Percentiles rank a stretch among this genome's conserved stretches.
Conservation (phyloP, 2,888 invertebrate species). For the Esperia sulphurella region DNA sequence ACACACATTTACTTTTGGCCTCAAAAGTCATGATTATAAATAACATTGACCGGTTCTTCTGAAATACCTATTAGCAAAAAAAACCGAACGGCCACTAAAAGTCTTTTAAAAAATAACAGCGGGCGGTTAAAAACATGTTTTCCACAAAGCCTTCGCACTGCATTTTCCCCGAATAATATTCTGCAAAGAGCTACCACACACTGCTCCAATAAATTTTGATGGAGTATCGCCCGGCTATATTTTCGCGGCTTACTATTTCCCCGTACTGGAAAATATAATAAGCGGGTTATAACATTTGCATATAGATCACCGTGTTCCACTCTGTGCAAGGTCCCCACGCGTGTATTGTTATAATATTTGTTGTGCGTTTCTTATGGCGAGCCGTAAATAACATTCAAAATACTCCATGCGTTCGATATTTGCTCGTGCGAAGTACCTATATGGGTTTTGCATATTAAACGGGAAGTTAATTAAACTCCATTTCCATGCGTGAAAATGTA, state of each 20-base stretch:
- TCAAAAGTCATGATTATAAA: too few species aligned
- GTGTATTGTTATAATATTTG: background rate
- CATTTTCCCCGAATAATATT: conserved; percentile 12
- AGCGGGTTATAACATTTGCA: conserved; percentile 76
- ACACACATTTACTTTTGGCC: too few species aligned
- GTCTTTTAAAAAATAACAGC: background rate
- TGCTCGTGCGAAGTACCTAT: conserved; percentile 14
- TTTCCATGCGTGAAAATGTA: conserved; percentile 4
- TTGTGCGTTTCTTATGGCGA: conserved; percentile 45
- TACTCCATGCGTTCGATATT: conserved; percentile 38
- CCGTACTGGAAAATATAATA: conserved; percentile 68
- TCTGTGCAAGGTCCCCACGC: background rate
- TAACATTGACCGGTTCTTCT: too few species aligned
- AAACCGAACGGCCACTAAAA: too few species aligned
- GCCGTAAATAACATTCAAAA: conserved; percentile 47
- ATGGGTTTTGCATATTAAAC: conserved; percentile 41
- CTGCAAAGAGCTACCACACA: conserved; percentile 37
- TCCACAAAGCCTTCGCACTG: conserved; percentile 28
- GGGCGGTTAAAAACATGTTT: conserved; percentile 37
- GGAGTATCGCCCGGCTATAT: conserved; percentile 50
- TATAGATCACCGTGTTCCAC: conserved; percentile 69
- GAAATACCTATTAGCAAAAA: too few species aligned
- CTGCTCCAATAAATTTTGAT: conserved; percentile 64
- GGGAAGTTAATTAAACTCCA: conserved; percentile 35
- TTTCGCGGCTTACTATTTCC: conserved; percentile 57